A percentile compares a stretch with the other conserved stretches of the same genome.
Evolutionary conservation across 2,113 vertebrate genomes (phyloP).

Genomic region (Panurus biarmicus): DNA sequence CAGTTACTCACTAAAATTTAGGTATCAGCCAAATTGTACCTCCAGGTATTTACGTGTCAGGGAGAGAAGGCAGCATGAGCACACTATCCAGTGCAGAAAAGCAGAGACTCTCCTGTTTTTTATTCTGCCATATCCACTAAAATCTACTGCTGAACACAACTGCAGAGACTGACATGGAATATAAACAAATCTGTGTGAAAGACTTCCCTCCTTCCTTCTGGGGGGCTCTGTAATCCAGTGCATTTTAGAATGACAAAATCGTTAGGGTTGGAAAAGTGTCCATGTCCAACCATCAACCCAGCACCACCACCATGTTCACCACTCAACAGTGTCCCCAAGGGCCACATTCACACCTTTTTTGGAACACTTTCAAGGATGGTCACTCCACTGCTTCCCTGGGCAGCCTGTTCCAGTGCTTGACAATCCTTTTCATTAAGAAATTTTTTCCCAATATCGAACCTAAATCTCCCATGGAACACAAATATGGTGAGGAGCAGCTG

Average conservation of each 20-base stretch:
- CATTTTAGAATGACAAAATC: neutral
- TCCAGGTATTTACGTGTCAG: neutral
- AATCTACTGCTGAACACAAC: neutral
- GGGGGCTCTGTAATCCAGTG: neutral
- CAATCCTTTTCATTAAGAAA: too few relatives aligned
- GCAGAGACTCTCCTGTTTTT: neutral
- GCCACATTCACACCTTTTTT: neutral
- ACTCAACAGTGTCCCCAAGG: neutral
- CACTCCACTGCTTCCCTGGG: neutral
- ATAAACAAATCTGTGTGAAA: neutral
- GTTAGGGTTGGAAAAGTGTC: neutral
- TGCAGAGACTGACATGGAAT: neutral
- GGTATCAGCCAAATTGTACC: neutral
- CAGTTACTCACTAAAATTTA: neutral
- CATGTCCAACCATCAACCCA: neutral
- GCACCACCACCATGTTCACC: neutral
- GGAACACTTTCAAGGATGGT: neutral
- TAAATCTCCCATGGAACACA: neutral
- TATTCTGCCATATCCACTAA: neutral
- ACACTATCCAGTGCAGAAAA: neutral
- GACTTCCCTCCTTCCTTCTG: neutral
- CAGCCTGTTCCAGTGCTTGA: neutral
- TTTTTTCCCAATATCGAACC: neutral
- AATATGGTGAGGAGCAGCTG: neutral
- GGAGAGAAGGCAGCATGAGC: neutral